Evolutionary conservation across 1,140 invertebrate genomes (phyloP).

Genomic region (Cyclina sinensis): DNA sequence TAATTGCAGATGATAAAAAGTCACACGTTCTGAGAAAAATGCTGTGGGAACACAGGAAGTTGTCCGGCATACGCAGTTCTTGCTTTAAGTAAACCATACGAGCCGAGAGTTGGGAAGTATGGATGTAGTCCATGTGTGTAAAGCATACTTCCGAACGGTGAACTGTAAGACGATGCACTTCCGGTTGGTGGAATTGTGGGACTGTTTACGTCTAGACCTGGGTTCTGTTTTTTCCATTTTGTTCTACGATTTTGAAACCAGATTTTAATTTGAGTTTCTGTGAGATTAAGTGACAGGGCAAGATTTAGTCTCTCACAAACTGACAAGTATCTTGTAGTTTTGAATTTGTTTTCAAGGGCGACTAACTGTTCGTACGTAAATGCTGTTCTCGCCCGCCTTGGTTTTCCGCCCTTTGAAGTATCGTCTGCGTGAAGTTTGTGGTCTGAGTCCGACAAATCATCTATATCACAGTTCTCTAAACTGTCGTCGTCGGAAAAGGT

Average conservation of each 20-base stretch:
- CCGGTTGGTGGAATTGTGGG: conserved; percentile 89
- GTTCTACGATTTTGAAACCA: conserved; percentile 94
- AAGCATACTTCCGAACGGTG: conserved; percentile 51
- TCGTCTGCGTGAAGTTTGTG: conserved; percentile 50
- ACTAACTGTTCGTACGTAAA: conserved; percentile 99
- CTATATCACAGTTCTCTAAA: conserved; percentile 50
- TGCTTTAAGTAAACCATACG: conserved; percentile 43
- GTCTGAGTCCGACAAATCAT: conserved; percentile 41
- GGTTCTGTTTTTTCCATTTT: conserved; percentile 99
- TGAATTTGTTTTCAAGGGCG: conserved; percentile 99
- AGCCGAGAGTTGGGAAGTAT: conserved; percentile 60
- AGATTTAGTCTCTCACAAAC: conserved; percentile 98
- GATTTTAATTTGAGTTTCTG: conserved; percentile 94
- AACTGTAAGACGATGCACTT: conserved; percentile 40
- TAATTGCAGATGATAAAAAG: too few species aligned
- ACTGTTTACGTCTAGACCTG: conserved; percentile 98
- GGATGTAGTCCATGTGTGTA: conserved; percentile 64
- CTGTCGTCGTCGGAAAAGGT: conserved; percentile 44
- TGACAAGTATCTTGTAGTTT: conserved; percentile 98
- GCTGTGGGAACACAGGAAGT: conserved; percentile 61
- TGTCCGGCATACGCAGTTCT: conserved; percentile 33
- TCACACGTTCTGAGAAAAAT: conserved; percentile 65
- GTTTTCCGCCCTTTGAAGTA: conserved; percentile 88
- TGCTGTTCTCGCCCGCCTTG: conserved; percentile 96
- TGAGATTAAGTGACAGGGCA: conserved; percentile 96